Percentiles rank a stretch among this genome's conserved stretches.
Conservation (phyloP, 2,797 vertebrate species). For the Acanthornis magna region DNA sequence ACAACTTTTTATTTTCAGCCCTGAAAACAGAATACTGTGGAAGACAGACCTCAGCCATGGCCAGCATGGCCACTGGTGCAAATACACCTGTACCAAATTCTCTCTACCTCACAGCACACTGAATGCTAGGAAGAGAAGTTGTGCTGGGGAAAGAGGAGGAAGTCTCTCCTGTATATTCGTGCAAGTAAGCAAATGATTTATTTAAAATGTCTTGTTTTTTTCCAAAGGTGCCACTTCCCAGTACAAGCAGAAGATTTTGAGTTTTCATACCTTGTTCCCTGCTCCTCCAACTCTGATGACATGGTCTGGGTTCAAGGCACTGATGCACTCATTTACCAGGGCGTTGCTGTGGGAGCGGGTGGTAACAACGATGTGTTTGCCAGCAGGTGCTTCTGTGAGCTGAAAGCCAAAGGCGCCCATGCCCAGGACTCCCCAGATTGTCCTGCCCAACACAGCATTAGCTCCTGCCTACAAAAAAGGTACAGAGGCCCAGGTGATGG, state of each 20-base stretch:
- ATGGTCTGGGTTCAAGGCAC: conserved; percentile 89
- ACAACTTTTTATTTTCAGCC: background rate
- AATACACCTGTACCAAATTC: background rate
- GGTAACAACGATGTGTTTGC: conserved; percentile 87
- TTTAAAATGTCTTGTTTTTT: background rate
- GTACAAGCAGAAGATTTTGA: background rate
- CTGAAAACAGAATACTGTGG: background rate
- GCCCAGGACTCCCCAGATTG: conserved; percentile 92
- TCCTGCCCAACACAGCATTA: conserved; percentile 84
- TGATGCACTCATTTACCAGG: conserved; percentile 86
- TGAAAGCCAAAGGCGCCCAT: conserved; percentile 93
- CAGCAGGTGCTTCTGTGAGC: conserved; percentile 84
- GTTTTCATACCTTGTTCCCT: conserved; percentile 89
- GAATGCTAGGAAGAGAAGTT: background rate
- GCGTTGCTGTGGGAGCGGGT: conserved; percentile 94
- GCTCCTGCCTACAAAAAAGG: conserved; percentile 78
- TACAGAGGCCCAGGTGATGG: background rate
- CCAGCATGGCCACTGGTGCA: background rate
- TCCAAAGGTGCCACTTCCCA: background rate
- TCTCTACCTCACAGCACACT: background rate
- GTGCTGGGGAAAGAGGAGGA: background rate
- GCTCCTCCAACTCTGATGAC: conserved; percentile 93
- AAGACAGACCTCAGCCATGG: background rate
- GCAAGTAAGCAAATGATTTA: background rate
- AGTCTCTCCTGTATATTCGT: background rate